Evolutionary conservation across 2,113 vertebrate species (phyloP), one percentile per base, ranked within the genome.

Genomic region (Poecile atricapillus): DNA sequence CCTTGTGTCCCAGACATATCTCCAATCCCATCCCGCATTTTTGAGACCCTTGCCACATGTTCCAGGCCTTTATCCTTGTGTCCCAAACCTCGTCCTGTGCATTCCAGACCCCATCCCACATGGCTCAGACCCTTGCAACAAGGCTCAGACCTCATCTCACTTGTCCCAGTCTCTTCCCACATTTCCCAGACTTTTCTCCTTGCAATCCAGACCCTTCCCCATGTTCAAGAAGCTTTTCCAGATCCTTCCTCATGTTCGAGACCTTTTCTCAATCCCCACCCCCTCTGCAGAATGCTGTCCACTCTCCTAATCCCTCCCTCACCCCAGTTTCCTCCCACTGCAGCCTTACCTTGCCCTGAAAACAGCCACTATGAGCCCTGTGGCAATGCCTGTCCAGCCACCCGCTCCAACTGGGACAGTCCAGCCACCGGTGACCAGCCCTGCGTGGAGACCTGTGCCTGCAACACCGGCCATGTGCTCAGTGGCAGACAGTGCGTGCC

Each of bases 281-380:
- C 6, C 1, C 43, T 43, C 17, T 21, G 18, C 4, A 3, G 4
- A 71, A 64, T 49, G 31, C 50, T 58, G 25, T 58, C 43, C 23
- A 37, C 35, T 65, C 43, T 43, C 43, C 11, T 50, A 44, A 22
- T 58, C 35, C 18, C 27, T 80, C 43, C 31, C 22, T 88, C 67
- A 73, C 8, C 7, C 14, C 35, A 19, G 18, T 65, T 88, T 49
- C 18, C 59, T 80, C 14, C 21, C 31, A 4, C 18, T 20, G 41
- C 79, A 98, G 98, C 84, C 2, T 52, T 97, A 11, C 1, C 91
- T 46, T 98, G 98, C 73, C 97, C 97, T 0, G n/a, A 76, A 6
- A 97, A 98, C 90, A 98, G 98, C 87, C 98, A 98, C 93, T 98
- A 98, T 0, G 97, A 98, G 65, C 56, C 97, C 27, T 98, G 98